These are phyloP conservation scores for Lissocephala sabroskyi DNA, from an alignment of 2,888 invertebrate genomes.

Conservation along the genomic window DNA sequence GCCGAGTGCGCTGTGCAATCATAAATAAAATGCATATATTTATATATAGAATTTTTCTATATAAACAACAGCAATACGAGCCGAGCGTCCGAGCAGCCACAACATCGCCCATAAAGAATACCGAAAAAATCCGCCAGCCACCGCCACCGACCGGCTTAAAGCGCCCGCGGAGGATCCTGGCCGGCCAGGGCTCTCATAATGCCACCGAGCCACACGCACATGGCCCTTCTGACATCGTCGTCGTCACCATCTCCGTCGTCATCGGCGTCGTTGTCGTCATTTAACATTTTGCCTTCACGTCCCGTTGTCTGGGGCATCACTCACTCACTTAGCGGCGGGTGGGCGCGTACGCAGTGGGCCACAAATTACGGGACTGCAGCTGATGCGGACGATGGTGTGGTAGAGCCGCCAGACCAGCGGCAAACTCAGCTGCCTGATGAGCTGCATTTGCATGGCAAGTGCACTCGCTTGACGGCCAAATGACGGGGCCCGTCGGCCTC, in stretches of 20 bases:
- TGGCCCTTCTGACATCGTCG: background rate
- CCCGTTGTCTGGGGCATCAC: conserved; percentile 58
- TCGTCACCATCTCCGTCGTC: conserved; percentile 3
- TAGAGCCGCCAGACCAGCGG: background rate
- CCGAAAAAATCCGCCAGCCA: background rate
- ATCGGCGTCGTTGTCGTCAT: conserved; percentile 49
- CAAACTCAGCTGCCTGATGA: conserved; percentile 27
- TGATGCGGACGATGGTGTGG: conserved; percentile 20
- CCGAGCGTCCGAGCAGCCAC: conserved; percentile 2
- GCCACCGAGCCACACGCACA: background rate
- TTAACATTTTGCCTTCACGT: conserved; percentile 64
- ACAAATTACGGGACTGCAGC: conserved; percentile 56
- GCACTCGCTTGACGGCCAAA: too few species aligned
- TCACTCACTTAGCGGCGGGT: conserved; percentile 51
- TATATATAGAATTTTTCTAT: conserved; percentile 47
- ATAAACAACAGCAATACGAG: conserved; percentile 11
- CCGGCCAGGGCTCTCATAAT: conserved; percentile 26
- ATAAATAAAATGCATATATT: conserved; percentile 63
- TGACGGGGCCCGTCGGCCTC: too few species aligned
- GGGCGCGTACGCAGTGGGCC: conserved; percentile 23
- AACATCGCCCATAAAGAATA: conserved; percentile 8
- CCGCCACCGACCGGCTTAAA: background rate
- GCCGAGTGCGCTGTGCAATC: conserved; percentile 44
- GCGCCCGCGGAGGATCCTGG: too few species aligned
- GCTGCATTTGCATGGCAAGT: conserved; percentile 52